These are phyloP conservation scores for Bombus pyrosoma DNA, from an alignment of 1,140 invertebrate species.

Conservation along the genomic window DNA sequence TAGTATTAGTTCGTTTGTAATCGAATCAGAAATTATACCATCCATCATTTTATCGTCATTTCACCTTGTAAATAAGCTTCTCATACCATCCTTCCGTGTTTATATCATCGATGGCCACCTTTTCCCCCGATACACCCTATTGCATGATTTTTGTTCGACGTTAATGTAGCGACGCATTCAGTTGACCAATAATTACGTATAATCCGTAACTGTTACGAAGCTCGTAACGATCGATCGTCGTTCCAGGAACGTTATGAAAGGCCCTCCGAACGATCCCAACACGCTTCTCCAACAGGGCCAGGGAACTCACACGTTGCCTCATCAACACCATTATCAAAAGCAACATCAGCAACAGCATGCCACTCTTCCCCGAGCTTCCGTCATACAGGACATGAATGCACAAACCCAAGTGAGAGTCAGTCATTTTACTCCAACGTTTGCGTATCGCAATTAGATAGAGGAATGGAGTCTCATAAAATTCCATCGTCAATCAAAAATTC, in stretches of 20 bases:
- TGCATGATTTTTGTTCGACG: conserved; percentile 22
- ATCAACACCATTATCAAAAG: conserved; percentile 83
- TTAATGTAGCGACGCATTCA: background rate
- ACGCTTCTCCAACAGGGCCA: conserved; percentile 82
- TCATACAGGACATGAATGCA: conserved; percentile 77
- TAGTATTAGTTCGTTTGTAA: background rate
- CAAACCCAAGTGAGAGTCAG: conserved; percentile 71
- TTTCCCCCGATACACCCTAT: background rate
- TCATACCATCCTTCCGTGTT: background rate
- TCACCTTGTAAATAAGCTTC: conserved; percentile 2
- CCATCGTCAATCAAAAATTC: background rate
- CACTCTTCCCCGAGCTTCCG: conserved; percentile 77
- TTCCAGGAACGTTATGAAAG: conserved; percentile 81
- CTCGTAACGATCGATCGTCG: conserved; percentile 47
- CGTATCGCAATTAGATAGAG: background rate
- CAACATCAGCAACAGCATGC: conserved; percentile 82
- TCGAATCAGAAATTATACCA: background rate
- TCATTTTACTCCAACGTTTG: conserved; percentile 10
- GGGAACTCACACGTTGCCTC: conserved; percentile 82
- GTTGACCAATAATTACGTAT: conserved; percentile 3
- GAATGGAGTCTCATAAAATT: background rate
- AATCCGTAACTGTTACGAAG: conserved; percentile 9
- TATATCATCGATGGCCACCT: conserved; percentile 6
- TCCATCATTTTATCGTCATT: background rate
- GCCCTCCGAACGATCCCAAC: conserved; percentile 84